Base-by-base conservation (phyloP, 2,113 vertebrate genomes). In the Thinocorus orbignyianus region DNA sequence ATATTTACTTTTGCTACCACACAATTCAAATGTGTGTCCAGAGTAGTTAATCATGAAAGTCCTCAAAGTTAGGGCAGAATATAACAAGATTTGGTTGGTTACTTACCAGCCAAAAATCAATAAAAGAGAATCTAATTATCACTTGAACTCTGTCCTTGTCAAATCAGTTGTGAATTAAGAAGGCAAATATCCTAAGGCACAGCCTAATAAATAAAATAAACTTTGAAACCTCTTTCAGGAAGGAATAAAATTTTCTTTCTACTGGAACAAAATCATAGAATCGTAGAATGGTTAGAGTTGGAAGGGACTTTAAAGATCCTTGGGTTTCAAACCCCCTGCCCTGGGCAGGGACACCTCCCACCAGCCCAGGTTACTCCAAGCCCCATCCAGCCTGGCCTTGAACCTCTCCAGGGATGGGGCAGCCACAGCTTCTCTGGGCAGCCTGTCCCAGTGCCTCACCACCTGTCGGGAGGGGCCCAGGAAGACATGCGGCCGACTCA, bases 41-140 rank as follows among this genome's bases (percentile, higher is more conserved):
- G 51, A 78, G 26, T 28, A 81, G 74, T 91, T 86, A 93, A 88
- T 90, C n/a, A 37, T 86, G 31, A 78, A 83, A 80, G 30, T 57
- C 7, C 88, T 88, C 82, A 73, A 86, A 90, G 68, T 78, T 66
- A 74, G 60, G 69, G 49, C n/a, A 86, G 61, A 86, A 71, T 28
- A 39, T 77, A 94, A 94, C 51, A 95, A 78, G 85, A 86, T 90
- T 81, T 73, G 20, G 5, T 55, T 94, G 58, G 58, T 94, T 95
- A 58, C 57, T 90, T 88, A 88, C 20, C 31, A 86, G 64, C 46
- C 35, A 62, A 54, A 92, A 88, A 91, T 92, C 91, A 84, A 64
- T 94, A 83, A 51, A 79, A 78, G 37, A 64, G 22, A 88, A 82
- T 93, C 51, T 86, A 86, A 94, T 95, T 94, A 88, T 55, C 76